Percentiles rank a stretch among this genome's conserved stretches.
Conservation (phyloP, 2,797 vertebrate genomes). For the Chloroceryle amazona region DNA sequence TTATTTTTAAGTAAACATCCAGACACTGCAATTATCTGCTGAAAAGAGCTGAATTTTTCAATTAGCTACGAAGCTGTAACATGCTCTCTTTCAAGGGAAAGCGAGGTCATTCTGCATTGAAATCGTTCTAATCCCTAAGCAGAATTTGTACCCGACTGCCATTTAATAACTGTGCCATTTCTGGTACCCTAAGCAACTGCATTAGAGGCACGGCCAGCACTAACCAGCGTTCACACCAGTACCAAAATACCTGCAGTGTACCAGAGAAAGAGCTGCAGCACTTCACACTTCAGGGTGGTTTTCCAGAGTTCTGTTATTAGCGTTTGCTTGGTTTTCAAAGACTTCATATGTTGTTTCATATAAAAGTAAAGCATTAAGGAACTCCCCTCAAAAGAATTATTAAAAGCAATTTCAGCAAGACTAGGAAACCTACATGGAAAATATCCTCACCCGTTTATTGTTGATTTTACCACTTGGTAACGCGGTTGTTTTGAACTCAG, state of each 20-base stretch:
- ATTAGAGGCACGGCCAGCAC: neutral
- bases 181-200: neutral
- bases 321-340: neutral
- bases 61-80: neutral
- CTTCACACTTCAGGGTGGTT: neutral
- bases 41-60: neutral
- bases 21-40: fast-evolving
- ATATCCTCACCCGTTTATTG: constrained; percentile 70
- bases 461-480: constrained; percentile 53
- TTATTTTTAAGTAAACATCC: neutral
- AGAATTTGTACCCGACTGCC: neutral
- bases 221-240: neutral
- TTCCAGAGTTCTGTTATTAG: neutral
- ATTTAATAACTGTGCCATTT: neutral
- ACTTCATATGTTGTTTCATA: neutral
- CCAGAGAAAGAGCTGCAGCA: neutral
- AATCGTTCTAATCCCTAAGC: fast-evolving
- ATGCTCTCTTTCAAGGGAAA: neutral
- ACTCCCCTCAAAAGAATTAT: neutral
- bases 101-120: neutral
- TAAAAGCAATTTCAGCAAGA: constrained; percentile 39
- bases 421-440: constrained; percentile 67
- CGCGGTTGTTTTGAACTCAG: neutral
- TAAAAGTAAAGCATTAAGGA: neutral
- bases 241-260: neutral